Conservation (phyloP, 1,140 invertebrate species). For the Sinonovacula constricta region DNA sequence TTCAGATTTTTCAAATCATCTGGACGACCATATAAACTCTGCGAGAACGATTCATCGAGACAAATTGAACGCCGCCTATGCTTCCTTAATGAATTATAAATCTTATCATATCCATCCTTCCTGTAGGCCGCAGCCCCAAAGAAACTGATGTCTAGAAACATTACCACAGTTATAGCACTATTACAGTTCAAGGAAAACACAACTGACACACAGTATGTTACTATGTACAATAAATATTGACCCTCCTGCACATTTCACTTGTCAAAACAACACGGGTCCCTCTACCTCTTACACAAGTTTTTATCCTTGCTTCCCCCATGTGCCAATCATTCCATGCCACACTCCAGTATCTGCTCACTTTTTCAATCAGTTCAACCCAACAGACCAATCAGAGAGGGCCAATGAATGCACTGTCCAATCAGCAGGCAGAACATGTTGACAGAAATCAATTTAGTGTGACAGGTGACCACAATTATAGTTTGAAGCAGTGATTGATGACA, state of each 20-base stretch:
- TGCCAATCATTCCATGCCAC: neutral
- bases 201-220: neutral
- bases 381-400: too few species aligned
- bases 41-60: constrained; percentile 22
- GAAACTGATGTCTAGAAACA: constrained; percentile 52
- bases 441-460: too few species aligned
- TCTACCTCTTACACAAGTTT: neutral
- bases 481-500: too few species aligned
- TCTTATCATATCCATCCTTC: constrained; percentile 33
- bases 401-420: too few species aligned
- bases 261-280: neutral
- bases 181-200: neutral
- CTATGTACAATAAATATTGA: neutral
- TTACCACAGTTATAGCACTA: neutral
- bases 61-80: constrained; percentile 22
- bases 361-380: too few species aligned
- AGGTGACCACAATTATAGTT: too few species aligned
- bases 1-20: too few species aligned
- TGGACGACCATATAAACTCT: too few species aligned
- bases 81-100: constrained; percentile 35
- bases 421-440: too few species aligned
- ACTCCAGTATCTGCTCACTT: too few species aligned
- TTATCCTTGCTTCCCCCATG: neutral
- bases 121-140: constrained; percentile 34
- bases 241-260: neutral